A percentile compares a stretch with the other conserved stretches of the same genome.
Evolutionary conservation across 2,113 vertebrate genomes (phyloP).

Genomic region (Cynocephalus volans): DNA sequence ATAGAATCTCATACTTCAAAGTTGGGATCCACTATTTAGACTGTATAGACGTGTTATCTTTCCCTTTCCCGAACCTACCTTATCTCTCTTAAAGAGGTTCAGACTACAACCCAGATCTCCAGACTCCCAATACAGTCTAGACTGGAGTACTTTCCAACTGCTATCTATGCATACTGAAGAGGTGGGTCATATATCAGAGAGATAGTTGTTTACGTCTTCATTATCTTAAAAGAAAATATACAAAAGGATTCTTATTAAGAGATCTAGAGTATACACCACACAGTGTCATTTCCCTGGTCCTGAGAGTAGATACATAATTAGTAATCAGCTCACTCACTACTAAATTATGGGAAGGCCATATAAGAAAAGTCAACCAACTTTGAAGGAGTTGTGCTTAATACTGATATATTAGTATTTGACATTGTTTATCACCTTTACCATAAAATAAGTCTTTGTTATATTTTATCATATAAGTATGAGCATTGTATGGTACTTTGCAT

Average conservation of each 20-base stretch:
- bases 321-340: not conserved
- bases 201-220: not conserved
- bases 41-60: not conserved
- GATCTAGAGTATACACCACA: not conserved
- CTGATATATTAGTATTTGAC: constrained; percentile 12
- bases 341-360: not conserved
- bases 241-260: not conserved
- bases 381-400: not conserved
- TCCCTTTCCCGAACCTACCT: not conserved
- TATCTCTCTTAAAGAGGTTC: not conserved
- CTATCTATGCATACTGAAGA: not conserved
- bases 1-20: not conserved
- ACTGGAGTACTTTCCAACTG: not conserved
- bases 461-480: constrained; percentile 23
- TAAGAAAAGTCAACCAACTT: not conserved
- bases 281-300: not conserved
- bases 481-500: not conserved
- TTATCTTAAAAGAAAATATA: constrained; percentile 39
- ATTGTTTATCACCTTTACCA: not conserved
- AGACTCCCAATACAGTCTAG: not conserved
- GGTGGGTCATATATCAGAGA: not conserved
- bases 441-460: constrained; percentile 11
- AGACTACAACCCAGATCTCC: not conserved
- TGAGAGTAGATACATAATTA: not conserved
- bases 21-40: not conserved